phyloP scores from a whole-genome alignment of 37 sponge, comb jelly and placozoan species.

The Haliclona indistincta region DNA sequence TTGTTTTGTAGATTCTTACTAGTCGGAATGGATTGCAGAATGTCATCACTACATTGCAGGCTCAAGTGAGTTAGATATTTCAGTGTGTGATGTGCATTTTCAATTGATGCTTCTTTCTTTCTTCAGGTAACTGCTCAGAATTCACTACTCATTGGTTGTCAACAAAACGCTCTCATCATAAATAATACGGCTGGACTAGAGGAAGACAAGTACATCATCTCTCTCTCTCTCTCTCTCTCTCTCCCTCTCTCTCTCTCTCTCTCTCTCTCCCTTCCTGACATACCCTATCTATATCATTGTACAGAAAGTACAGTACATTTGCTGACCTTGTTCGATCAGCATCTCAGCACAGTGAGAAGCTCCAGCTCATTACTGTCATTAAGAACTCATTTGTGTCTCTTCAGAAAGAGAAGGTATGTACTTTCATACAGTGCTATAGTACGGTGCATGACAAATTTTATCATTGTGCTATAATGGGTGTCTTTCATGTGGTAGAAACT shows the following conservation, averaged over 20 bases:
- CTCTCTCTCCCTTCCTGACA: too few relatives aligned
- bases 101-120: too few relatives aligned
- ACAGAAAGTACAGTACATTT: not conserved
- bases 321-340: not conserved
- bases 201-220: not conserved
- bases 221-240: too few relatives aligned
- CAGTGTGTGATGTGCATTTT: too few relatives aligned
- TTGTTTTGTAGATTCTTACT: not conserved
- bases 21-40: not conserved
- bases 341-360: not conserved
- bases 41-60: constrained; percentile 3
- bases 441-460: too few relatives aligned
- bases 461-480: too few relatives aligned
- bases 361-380: not conserved
- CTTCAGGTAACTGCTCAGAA: constrained; percentile 39
- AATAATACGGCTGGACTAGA: not conserved
- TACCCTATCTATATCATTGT: not conserved
- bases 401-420: constrained; percentile 71
- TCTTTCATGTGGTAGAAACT: too few relatives aligned
- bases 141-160: constrained; percentile 32
- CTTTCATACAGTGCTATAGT: too few relatives aligned
- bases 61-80: constrained; percentile 12
- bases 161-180: constrained; percentile 33
- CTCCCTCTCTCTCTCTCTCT: too few relatives aligned
- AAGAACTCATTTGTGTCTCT: constrained; percentile 36